These are phyloP conservation scores for Ophthalmolycus amberensis DNA, from an alignment of 2,113 vertebrate species.

Conservation along the genomic window DNA sequence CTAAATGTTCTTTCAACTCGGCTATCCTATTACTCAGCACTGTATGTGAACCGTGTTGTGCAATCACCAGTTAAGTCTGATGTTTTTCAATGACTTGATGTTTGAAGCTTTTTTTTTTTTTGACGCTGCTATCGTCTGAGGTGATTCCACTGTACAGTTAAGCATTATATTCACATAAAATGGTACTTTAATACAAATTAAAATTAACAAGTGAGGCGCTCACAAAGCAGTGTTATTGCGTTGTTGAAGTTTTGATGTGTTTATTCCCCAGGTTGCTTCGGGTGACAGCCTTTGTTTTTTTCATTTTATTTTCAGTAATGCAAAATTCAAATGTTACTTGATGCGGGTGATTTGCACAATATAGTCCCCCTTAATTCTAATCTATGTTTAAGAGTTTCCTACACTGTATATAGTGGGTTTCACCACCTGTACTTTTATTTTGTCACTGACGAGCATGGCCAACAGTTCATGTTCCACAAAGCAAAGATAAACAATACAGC, in stretches of 20 bases:
- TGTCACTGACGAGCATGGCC: slow-evolving; percentile 68
- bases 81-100: slow-evolving; percentile 64
- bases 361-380: slow-evolving; percentile 57
- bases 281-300: slow-evolving; percentile 19
- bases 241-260: slow-evolving; percentile 51
- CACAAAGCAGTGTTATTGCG: slow-evolving; percentile 67
- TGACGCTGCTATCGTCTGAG: slow-evolving; percentile 73
- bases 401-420: slow-evolving; percentile 61
- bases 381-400: slow-evolving; percentile 48
- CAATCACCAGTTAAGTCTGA: slow-evolving; percentile 68
- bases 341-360: slow-evolving; percentile 77
- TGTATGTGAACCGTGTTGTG: slow-evolving; percentile 64
- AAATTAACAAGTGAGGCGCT: slow-evolving; percentile 38
- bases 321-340: slow-evolving; percentile 58
- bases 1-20: slow-evolving; percentile 57
- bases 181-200: slow-evolving; percentile 50
- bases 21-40: slow-evolving; percentile 53
- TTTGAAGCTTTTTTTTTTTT: slow-evolving; percentile 53
- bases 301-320: slow-evolving; percentile 39
- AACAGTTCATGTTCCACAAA: slow-evolving; percentile 61
- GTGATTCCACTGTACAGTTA: slow-evolving; percentile 62
- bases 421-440: slow-evolving; percentile 40
- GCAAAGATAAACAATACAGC: slow-evolving; percentile 49
- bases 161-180: slow-evolving; percentile 40
- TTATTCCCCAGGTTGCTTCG: slow-evolving; percentile 53